A percentile compares a stretch with the other conserved stretches of the same genome.
These are phyloP conservation scores for Ageneiosus marmoratus DNA, from an alignment of 2,113 vertebrate genomes.

Conservation along the genomic window DNA sequence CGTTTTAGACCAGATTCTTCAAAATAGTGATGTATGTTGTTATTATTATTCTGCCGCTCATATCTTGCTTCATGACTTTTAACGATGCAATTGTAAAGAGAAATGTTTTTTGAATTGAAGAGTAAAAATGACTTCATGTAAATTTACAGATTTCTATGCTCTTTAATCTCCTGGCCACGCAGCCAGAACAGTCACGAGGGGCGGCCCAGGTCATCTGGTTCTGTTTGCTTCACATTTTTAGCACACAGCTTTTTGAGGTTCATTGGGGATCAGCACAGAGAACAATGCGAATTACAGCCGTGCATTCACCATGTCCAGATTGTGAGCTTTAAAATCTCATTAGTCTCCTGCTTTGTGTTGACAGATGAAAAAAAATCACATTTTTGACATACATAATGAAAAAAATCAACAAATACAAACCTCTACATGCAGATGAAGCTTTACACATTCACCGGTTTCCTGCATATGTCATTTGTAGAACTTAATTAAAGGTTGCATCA, in stretches of 20 bases:
- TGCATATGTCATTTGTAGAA: not conserved
- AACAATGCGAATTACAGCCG: constrained; percentile 31
- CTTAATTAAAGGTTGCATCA: not conserved
- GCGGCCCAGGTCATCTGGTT: constrained; percentile 38
- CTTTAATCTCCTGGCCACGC: constrained; percentile 39
- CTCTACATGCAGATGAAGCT: not conserved
- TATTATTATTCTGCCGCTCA: not conserved
- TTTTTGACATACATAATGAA: not conserved
- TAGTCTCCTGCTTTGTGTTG: constrained; percentile 29
- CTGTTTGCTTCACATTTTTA: constrained; percentile 40
- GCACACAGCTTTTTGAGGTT: constrained; percentile 32
- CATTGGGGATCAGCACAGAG: constrained; percentile 19
- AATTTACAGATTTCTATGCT: constrained; percentile 37
- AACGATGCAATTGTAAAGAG: constrained; percentile 7
- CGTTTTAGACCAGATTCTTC: not conserved
- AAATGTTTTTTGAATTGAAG: not conserved
- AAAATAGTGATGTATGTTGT: not conserved
- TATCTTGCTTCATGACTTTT: constrained; percentile 4
- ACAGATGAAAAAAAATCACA: constrained; percentile 37
- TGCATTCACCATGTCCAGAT: constrained; percentile 42
- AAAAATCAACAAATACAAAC: constrained; percentile 5
- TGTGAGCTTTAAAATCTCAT: constrained; percentile 28
- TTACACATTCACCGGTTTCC: not conserved
- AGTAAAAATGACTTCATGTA: constrained; percentile 39
- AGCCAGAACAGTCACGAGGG: constrained; percentile 32